Conservation (phyloP, 2,888 invertebrate species). For the Linyphia triangularis region DNA sequence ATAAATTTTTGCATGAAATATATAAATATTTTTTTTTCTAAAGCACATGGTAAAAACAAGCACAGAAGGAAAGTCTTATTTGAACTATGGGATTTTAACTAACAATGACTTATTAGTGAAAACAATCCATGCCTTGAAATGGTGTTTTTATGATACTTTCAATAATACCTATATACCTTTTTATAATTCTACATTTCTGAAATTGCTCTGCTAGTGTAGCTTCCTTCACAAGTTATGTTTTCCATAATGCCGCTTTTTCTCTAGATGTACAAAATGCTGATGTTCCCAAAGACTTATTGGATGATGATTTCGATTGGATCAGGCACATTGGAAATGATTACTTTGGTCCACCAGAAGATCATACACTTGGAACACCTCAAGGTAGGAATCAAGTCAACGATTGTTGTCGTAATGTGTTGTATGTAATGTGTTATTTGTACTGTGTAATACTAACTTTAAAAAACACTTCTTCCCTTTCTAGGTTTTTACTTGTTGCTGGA, state of each 20-base stretch:
- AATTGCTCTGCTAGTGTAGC: background rate
- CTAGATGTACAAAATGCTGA: constrained; percentile 44
- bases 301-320: constrained; percentile 71
- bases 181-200: background rate
- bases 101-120: too few relatives aligned
- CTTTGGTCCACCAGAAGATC: constrained; percentile 66
- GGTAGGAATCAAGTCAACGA: constrained; percentile 51
- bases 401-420: background rate
- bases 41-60: too few relatives aligned
- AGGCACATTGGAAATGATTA: constrained; percentile 63
- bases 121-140: too few relatives aligned
- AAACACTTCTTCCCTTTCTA: background rate
- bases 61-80: too few relatives aligned
- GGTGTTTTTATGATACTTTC: too few relatives aligned
- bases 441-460: background rate
- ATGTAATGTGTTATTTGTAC: background rate
- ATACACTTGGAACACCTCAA: constrained; percentile 62
- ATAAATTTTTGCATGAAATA: too few relatives aligned
- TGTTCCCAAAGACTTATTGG: constrained; percentile 41
- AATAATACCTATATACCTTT: too few relatives aligned
- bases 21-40: too few relatives aligned
- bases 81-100: too few relatives aligned
- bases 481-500: constrained; percentile 69
- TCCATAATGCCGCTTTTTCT: too few relatives aligned
- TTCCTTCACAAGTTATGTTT: background rate